phyloP scores from a whole-genome alignment of 2,797 vertebrate species.

The Rhyacichthys aspro region DNA sequence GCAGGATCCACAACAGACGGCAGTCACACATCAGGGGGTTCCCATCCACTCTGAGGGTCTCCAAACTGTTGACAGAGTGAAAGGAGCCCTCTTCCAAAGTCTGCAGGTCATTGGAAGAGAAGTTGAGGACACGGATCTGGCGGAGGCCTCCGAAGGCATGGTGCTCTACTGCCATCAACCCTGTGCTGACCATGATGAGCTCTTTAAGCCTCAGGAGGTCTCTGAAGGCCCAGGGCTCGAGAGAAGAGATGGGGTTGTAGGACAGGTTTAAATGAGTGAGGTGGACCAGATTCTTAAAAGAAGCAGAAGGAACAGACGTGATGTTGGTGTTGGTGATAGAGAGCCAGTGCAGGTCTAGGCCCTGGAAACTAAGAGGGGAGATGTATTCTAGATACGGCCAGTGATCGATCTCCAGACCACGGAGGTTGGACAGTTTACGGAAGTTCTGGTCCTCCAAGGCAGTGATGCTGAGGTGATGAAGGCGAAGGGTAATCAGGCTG shows the following conservation, averaged over 20 bases:
- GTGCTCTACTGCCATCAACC: constrained; percentile 86
- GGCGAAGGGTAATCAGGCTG: constrained; percentile 88
- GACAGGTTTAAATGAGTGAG: constrained; percentile 93
- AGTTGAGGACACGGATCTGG: constrained; percentile 94
- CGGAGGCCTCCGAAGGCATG: constrained; percentile 91
- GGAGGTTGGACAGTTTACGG: constrained; percentile 85
- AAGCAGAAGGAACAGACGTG: constrained; percentile 87
- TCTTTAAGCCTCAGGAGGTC: constrained; percentile 93
- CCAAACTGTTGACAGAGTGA: constrained; percentile 95
- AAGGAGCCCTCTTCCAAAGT: constrained; percentile 94
- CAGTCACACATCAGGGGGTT: constrained; percentile 98
- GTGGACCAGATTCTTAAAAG: constrained; percentile 90
- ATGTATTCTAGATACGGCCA: constrained; percentile 93
- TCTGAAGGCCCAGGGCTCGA: constrained; percentile 90
- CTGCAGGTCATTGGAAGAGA: constrained; percentile 91
- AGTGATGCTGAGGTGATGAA: constrained; percentile 89
- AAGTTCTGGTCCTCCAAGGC: constrained; percentile 94
- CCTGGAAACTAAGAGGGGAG: constrained; percentile 89
- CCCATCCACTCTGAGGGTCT: constrained; percentile 92
- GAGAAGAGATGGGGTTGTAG: constrained; percentile 90
- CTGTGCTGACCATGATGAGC: constrained; percentile 91
- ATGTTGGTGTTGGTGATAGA: constrained; percentile 97
- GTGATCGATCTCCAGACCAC: constrained; percentile 91
- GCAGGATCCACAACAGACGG: constrained; percentile 96
- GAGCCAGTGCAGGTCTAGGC: constrained; percentile 92